Evolutionary conservation across 2,113 vertebrate genomes (phyloP).

Genomic region (Scolopax mira): DNA sequence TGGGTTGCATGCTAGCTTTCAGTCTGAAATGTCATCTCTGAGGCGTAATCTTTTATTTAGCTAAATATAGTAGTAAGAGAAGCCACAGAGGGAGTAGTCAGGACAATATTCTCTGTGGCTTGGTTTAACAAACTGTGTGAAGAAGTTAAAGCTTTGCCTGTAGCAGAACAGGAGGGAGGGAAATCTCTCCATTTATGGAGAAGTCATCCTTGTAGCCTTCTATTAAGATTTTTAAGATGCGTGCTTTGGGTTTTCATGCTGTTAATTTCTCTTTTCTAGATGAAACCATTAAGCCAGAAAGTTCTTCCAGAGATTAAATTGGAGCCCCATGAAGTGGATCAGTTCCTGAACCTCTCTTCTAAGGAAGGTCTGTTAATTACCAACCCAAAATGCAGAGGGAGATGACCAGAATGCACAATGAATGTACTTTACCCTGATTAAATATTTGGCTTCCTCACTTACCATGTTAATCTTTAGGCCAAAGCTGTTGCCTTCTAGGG

Average conservation of each 20-base stretch:
- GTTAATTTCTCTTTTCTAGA: constrained; percentile 70
- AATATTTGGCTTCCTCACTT: neutral
- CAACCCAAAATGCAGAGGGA: neutral
- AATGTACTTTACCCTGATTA: constrained; percentile 2
- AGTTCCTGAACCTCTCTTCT: constrained; percentile 93
- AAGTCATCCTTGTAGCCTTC: neutral
- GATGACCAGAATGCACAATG: neutral
- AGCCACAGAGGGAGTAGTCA: neutral
- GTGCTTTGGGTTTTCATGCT: neutral
- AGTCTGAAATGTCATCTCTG: constrained; percentile 62
- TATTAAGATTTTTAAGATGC: neutral
- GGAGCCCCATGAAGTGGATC: constrained; percentile 98
- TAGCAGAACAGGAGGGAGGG: neutral
- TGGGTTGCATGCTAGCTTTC: constrained; percentile 44
- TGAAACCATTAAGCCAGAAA: constrained; percentile 81
- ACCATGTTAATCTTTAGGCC: neutral
- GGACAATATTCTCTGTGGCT: constrained; percentile 11
- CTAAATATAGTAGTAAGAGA: constrained; percentile 51
- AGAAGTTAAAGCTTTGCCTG: constrained; percentile 21
- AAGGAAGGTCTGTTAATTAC: constrained; percentile 81
- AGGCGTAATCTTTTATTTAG: constrained; percentile 48
- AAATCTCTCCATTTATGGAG: constrained; percentile 8
- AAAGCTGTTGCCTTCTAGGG: neutral
- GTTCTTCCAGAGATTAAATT: constrained; percentile 90
- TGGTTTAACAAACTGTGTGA: constrained; percentile 1